Evolutionary conservation across 37 sponge, comb jelly and placozoan species (phyloP), one percentile per base, ranked within the genome.

Genomic region (Chondrilla cf. caribensis): DNA sequence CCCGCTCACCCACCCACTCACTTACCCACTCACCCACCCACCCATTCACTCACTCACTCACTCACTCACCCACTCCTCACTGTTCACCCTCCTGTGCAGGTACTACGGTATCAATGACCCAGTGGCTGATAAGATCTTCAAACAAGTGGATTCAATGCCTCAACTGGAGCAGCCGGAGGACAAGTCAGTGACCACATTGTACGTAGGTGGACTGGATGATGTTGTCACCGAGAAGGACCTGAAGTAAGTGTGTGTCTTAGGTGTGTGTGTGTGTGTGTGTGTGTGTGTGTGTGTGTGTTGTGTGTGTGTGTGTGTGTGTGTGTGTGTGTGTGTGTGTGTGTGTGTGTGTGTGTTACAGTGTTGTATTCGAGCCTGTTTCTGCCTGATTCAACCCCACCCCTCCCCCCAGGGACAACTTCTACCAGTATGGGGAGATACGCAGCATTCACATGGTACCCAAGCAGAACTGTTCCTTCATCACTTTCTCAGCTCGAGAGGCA

Each of bases 21-120:
- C 9, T 81, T 5, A 4, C 17, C 11, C 39, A n/a, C 18, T 29
- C 44, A n/a, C 11, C 37, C 51, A 6, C 51, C 51, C 51, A 6
- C 51, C 51, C 51, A 47, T 47, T 47, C 51, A 6, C 51, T 11
- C 78, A 8, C 28, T 24, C 21, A n/a, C 78, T 21, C 24, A 38
- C 5, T 21, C 15, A 15, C 9, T 81, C n/a, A 4, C 17, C 11
- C 39, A n/a, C 18, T 29, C 44, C 11, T 21, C 51, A 6, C 51
- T 11, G 9, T 11, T 11, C 51, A 6, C 6, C 11, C 11, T 11
- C 51, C 51, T 11, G 3, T 29, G 33, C 31, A 73, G 76, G 38
- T 98, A 98, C 86, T 92, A 98, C 66, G 99, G 99, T 26, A 79
- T 82, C 54, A 87, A 95, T 42, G 99, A 98, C 75, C 99, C 99